These are phyloP conservation scores for Idris sp. DNA, from an alignment of 1,140 invertebrate species.

Conservation along the genomic window DNA sequence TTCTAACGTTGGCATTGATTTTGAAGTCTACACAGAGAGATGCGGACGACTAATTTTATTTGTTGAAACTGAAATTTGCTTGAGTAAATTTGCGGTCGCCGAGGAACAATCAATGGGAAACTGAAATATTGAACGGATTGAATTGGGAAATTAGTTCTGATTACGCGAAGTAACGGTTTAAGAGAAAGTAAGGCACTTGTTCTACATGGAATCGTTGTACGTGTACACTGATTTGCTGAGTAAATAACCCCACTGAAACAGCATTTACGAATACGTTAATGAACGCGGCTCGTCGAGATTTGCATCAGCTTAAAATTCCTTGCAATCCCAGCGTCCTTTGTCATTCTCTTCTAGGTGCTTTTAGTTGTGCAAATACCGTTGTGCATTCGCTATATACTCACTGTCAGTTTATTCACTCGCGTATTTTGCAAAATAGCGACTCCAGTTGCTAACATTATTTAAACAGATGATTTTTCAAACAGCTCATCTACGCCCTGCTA, in stretches of 20 bases:
- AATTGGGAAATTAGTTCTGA: conserved; percentile 39
- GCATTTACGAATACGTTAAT: conserved; percentile 64
- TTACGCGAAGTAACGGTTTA: conserved; percentile 26
- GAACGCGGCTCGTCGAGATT: conserved; percentile 64
- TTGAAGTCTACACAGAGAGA: no score
- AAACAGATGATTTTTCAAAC: conserved; percentile 57
- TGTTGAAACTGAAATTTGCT: no score
- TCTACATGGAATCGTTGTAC: conserved; percentile 48
- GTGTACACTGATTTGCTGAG: conserved; percentile 60
- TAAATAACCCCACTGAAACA: conserved; percentile 65
- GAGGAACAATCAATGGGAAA: conserved; percentile 1
- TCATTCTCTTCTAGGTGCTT: conserved; percentile 62
- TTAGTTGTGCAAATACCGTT: conserved; percentile 65
- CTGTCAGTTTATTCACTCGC: conserved; percentile 47
- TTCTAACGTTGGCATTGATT: no score
- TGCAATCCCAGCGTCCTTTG: conserved; percentile 57
- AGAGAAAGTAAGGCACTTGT: conserved; percentile 30
- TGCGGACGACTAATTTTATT: no score
- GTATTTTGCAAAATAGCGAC: conserved; percentile 55
- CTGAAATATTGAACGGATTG: conserved; percentile 5
- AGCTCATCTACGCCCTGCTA: conserved; percentile 29
- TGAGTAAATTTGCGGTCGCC: conserved; percentile 1
- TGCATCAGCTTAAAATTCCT: conserved; percentile 67
- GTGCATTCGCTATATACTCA: conserved; percentile 39
- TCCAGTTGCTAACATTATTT: conserved; percentile 50